A percentile compares a stretch with the other conserved stretches of the same genome.
Conservation (phyloP, 2,113 vertebrate genomes). For the Formicarius rufipectus region DNA sequence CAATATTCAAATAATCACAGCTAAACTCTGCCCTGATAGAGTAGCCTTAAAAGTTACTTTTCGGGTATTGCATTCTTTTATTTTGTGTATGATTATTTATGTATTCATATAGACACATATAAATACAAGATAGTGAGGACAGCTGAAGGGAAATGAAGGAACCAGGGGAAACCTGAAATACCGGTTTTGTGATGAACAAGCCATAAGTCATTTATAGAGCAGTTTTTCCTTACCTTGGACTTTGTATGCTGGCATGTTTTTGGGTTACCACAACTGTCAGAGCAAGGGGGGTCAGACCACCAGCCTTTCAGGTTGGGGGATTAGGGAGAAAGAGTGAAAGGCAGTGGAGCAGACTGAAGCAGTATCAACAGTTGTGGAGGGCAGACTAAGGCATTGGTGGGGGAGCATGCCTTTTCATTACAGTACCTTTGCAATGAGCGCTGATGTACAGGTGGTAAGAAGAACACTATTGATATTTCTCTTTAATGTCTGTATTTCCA, state of each 20-base stretch:
- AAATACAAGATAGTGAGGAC: not conserved
- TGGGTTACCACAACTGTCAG: not conserved
- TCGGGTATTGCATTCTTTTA: not conserved
- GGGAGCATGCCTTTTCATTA: fast-evolving
- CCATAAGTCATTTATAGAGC: not conserved
- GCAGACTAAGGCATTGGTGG: not conserved
- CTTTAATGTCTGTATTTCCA: not conserved
- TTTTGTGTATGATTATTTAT: not conserved
- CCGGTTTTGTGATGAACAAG: not conserved
- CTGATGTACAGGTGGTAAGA: not conserved
- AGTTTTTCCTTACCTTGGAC: not conserved
- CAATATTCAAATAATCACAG: not conserved
- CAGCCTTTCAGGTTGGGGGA: not conserved
- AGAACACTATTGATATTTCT: not conserved
- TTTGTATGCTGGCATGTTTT: not conserved
- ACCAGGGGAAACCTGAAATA: not conserved
- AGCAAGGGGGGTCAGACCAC: not conserved
- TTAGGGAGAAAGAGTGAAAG: not conserved
- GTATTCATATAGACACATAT: not conserved
- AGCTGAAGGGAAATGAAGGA: not conserved
- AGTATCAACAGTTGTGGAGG: fast-evolving
- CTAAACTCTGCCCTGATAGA: not conserved
- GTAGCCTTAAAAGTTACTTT: not conserved
- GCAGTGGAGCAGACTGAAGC: not conserved
- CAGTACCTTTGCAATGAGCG: fast-evolving